phyloP scores from a whole-genome alignment of 2,797 vertebrate genomes.

The Okamejei kenojei region DNA sequence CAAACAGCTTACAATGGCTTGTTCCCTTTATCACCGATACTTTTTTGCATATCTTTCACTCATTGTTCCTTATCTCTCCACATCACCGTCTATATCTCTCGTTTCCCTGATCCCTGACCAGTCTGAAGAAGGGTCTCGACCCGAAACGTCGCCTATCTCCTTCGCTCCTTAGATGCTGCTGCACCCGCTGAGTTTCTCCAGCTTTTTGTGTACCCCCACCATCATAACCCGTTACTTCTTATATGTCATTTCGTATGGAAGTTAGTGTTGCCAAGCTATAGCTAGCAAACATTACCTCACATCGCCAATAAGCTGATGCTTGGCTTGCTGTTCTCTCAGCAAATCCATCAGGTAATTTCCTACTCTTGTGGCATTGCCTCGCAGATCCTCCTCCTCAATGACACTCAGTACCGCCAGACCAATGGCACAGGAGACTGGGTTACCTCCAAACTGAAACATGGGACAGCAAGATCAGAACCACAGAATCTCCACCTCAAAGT shows the following conservation, averaged over 20 bases:
- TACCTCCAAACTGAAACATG: conserved; percentile 81
- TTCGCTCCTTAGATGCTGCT: too few relatives aligned
- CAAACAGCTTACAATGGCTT: too few relatives aligned
- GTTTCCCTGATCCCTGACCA: too few relatives aligned
- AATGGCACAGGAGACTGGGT: conserved; percentile 91
- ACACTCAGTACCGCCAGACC: conserved; percentile 84
- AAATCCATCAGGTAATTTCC: conserved; percentile 70
- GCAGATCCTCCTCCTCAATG: conserved; percentile 83
- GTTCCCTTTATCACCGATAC: too few relatives aligned
- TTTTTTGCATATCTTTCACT: too few relatives aligned
- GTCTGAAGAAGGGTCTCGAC: too few relatives aligned
- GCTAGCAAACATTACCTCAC: conserved; percentile 63
- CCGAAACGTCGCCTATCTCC: too few relatives aligned
- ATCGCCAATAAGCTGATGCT: conserved; percentile 82
- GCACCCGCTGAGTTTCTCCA: too few relatives aligned
- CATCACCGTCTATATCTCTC: too few relatives aligned
- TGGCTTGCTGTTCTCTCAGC: conserved; percentile 72
- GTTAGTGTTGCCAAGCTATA: background rate
- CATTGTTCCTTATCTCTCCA: too few relatives aligned
- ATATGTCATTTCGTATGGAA: background rate
- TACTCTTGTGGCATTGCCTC: conserved; percentile 74
- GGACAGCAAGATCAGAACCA: background rate
- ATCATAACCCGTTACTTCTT: background rate
- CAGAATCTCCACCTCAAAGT: background rate
- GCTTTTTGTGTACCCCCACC: too few relatives aligned